Conservation (phyloP, 2,797 vertebrate genomes). For the Pangasius macronema region DNA sequence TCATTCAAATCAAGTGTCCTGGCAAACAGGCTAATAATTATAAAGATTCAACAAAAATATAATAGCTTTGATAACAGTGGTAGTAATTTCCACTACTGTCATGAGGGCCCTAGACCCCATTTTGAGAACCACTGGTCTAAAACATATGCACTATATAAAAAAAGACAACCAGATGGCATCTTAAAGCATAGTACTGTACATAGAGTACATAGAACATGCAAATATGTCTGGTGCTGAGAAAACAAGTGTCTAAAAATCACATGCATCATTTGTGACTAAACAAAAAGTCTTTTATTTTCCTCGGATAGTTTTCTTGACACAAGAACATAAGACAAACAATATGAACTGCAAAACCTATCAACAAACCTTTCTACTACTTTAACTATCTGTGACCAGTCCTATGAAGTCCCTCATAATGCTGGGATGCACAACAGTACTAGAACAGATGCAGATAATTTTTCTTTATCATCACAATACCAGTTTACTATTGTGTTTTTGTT, state of each 20-base stretch:
- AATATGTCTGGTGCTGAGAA: not conserved
- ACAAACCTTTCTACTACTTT: not conserved
- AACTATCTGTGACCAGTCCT: conserved; percentile 11
- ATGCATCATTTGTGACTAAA: conserved; percentile 11
- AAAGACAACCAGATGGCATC: not conserved
- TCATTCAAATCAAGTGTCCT: not conserved
- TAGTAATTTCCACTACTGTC: not conserved
- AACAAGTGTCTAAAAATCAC: conserved; percentile 18
- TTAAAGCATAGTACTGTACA: no score
- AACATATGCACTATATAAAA: not conserved
- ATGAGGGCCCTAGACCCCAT: not conserved
- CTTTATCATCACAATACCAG: not conserved
- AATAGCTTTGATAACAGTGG: not conserved
- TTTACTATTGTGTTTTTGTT: not conserved
- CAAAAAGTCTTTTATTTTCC: conserved; percentile 28
- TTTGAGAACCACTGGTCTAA: not conserved
- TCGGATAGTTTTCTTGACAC: conserved; percentile 24
- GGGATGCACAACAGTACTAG: conserved; percentile 13
- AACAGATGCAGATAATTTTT: conserved; percentile 4
- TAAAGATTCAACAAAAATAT: not conserved
- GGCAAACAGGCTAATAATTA: not conserved
- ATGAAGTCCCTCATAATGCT: not conserved
- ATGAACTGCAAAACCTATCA: conserved; percentile 27
- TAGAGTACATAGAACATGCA: not conserved
- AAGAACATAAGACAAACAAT: conserved; percentile 21